Percentiles rank a stretch among this genome's conserved stretches.
Evolutionary conservation across 2,113 vertebrate genomes (phyloP).

Genomic region (Dasypus novemcinctus): DNA sequence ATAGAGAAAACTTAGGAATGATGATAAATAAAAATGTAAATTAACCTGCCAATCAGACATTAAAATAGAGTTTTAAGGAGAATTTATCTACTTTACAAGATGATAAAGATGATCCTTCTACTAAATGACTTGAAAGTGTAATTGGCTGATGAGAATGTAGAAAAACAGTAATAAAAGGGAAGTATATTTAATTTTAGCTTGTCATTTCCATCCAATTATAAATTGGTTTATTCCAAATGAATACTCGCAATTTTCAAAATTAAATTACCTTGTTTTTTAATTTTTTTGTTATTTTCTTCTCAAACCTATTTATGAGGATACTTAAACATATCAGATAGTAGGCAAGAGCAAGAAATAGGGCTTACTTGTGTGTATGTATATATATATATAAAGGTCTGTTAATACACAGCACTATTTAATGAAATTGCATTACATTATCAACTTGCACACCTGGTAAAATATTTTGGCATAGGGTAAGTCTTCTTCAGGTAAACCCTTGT

Average conservation of each 20-base stretch:
- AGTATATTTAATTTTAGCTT: conserved; percentile 54
- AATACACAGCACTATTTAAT: background rate
- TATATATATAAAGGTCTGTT: background rate
- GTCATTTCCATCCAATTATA: conserved; percentile 48
- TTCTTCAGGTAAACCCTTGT: conserved; percentile 71
- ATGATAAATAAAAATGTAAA: conserved; percentile 13
- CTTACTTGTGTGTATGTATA: background rate
- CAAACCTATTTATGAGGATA: conserved; percentile 26
- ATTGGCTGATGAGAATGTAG: conserved; percentile 55
- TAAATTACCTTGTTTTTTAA: conserved; percentile 17
- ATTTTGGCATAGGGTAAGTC: conserved; percentile 38
- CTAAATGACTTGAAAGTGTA: conserved; percentile 50
- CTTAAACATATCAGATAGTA: background rate
- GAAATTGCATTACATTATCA: conserved; percentile 12
- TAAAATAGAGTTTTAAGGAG: conserved; percentile 50
- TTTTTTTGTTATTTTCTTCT: conserved; percentile 39
- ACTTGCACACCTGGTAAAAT: conserved; percentile 14
- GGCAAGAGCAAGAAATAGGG: background rate
- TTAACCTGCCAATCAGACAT: conserved; percentile 41
- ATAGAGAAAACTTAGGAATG: background rate
- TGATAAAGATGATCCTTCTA: conserved; percentile 44
- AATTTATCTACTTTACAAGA: conserved; percentile 61
- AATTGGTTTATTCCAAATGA: conserved; percentile 61
- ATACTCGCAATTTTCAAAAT: conserved; percentile 64
- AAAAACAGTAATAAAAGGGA: conserved; percentile 63